Evolutionary conservation across 2,888 invertebrate genomes (phyloP).

Genomic region (Drosophila nr. medialis): DNA sequence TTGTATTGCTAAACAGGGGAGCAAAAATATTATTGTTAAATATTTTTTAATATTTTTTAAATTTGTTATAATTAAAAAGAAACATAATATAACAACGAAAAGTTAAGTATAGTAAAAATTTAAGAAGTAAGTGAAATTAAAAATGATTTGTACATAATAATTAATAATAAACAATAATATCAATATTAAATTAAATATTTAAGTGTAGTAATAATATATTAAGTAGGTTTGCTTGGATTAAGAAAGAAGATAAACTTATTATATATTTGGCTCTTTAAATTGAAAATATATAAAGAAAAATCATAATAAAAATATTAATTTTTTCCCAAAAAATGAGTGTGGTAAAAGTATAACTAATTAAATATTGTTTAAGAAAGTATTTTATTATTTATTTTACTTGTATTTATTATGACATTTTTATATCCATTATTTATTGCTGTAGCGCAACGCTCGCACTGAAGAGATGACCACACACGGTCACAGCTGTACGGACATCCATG

Average conservation of each 20-base stretch:
- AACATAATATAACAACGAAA: neutral
- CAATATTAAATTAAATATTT: neutral
- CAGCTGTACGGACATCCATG: slow-evolving; percentile 8
- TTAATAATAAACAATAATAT: neutral
- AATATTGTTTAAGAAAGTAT: neutral
- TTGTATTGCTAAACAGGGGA: neutral
- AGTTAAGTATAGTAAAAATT: neutral
- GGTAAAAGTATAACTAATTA: neutral
- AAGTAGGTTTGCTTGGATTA: neutral
- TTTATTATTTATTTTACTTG: neutral
- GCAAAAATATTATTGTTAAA: neutral
- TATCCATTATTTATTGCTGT: slow-evolving; percentile 4
- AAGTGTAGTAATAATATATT: neutral
- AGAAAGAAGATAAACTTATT: neutral
- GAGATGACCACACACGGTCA: neutral
- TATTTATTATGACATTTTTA: neutral
- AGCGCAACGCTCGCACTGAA: neutral
- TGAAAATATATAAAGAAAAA: neutral
- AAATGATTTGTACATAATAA: neutral
- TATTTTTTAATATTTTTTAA: neutral
- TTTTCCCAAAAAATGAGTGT: neutral
- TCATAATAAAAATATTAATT: neutral
- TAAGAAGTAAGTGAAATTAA: neutral
- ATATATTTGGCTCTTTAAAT: neutral
- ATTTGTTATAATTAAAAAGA: neutral